Evolutionary conservation across 2,797 vertebrate species (phyloP), one percentile per base, ranked within the genome.

Genomic region (Mormyrus hasselquistii): DNA sequence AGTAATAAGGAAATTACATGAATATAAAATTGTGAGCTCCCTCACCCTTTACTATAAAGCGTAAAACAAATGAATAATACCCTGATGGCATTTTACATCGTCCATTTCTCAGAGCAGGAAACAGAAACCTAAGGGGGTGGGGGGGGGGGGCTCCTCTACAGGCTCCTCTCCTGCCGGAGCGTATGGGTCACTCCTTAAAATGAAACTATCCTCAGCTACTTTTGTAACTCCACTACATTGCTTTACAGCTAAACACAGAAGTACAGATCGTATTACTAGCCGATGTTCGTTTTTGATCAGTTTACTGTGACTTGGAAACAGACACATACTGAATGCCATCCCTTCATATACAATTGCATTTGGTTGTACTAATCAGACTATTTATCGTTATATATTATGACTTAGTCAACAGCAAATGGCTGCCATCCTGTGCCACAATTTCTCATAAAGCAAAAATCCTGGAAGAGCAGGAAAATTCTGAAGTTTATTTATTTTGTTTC

Each of bases 21-120:
- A 88, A 88, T 87, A 88, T 88, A 47, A 88, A 88, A 88, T 88
- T 73, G 65, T 73, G 59, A 52, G 59, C 53, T 49, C 65, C 87
- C 52, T 88, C 87, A 73, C 62, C 47, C 87, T 29, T 76, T 52
- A 25, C 44, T 76, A 73, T 49, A 76, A 88, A 88, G 87, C 57
- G 19, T 49, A 69, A 88, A 76, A 88, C 34, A 73, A 65, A 69
- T 88, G 87, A 88, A 69, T 88, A 69, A 88, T 88, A 69, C 87
- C n/a, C n/a, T 8, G 44, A 52, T 73, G 87, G 22, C 87, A 88
- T 88, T 87, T 44, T 69, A 19, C 44, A 50, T 41, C 25, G 69
- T 19, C 87, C 22, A 49, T 87, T 62, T 87, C 41, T 22, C 34
- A 3, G 86, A 53, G 14, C 55, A 22, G 34, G 2, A 88, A 49